Conservation (phyloP, 2,888 invertebrate genomes). For the Idaea dimidiata region DNA sequence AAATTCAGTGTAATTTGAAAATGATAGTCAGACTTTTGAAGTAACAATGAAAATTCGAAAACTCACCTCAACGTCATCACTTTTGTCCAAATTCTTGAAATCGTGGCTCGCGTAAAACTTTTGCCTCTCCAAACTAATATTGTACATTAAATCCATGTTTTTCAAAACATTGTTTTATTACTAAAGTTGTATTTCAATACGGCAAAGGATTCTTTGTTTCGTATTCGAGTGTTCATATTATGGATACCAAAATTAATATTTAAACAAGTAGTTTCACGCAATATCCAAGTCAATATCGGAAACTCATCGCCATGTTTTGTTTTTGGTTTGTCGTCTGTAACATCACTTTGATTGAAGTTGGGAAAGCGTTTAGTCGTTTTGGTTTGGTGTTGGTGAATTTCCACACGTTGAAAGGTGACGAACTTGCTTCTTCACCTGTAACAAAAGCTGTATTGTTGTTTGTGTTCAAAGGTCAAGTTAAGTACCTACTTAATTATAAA, state of each 20-base stretch:
- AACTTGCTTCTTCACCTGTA: not conserved
- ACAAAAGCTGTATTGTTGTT: not conserved
- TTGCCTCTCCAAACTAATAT: constrained; percentile 53
- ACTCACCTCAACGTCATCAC: constrained; percentile 58
- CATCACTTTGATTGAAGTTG: not conserved
- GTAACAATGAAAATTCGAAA: not conserved
- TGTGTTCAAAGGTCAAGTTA: not conserved
- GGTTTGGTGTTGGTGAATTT: not conserved
- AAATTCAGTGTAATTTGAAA: not conserved
- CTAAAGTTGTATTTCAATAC: constrained; percentile 16
- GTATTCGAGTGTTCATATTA: constrained; percentile 10
- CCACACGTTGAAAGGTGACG: not conserved
- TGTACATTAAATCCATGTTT: constrained; percentile 55
- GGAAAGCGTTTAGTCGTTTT: not conserved
- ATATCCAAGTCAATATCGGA: not conserved
- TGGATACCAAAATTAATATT: not conserved
- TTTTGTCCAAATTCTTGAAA: constrained; percentile 44
- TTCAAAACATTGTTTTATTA: constrained; percentile 17
- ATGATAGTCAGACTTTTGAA: not conserved
- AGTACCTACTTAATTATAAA: too few relatives aligned
- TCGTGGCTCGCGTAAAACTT: constrained; percentile 56
- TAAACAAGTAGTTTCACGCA: not conserved
- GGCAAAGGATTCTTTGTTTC: not conserved
- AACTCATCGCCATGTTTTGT: not conserved
- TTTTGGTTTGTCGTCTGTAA: not conserved